Percentiles rank a stretch among this genome's conserved stretches.
These are phyloP conservation scores for Nyctereutes procyonoides DNA, from an alignment of 2,113 vertebrate genomes.

Conservation along the genomic window DNA sequence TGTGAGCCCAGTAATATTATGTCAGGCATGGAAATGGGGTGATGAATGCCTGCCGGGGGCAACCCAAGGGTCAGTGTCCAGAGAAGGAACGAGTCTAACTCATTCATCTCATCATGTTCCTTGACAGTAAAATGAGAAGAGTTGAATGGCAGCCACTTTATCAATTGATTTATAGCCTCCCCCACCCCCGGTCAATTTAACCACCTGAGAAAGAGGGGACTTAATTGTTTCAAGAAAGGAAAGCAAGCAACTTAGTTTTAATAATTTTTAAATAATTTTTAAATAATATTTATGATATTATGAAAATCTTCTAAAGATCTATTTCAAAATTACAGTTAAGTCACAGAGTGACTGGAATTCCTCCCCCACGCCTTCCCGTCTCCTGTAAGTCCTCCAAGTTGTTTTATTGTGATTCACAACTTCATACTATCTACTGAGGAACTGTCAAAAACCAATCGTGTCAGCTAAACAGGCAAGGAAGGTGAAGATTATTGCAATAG, in stretches of 20 bases:
- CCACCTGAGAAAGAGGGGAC: not conserved
- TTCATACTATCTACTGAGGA: not conserved
- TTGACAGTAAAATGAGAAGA: not conserved
- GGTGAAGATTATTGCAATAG: not conserved
- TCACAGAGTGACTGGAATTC: not conserved
- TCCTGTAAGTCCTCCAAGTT: not conserved
- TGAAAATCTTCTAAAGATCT: not conserved
- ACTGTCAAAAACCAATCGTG: not conserved
- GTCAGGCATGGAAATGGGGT: not conserved
- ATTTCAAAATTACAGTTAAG: conserved; percentile 28
- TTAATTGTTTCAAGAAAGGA: not conserved
- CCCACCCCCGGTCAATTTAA: not conserved
- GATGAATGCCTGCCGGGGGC: not conserved
- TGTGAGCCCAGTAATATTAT: not conserved
- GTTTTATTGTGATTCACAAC: not conserved
- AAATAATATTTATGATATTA: not conserved
- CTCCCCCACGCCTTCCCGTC: not conserved
- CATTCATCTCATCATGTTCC: not conserved
- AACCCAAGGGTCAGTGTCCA: not conserved
- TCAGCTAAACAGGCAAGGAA: not conserved
- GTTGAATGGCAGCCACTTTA: not conserved
- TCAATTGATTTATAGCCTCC: not conserved
- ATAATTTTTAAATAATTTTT: conserved; percentile 35
- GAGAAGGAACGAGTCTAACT: not conserved
- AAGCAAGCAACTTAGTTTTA: not conserved